Evolutionary conservation across 2,888 invertebrate genomes (phyloP), one percentile per base, ranked within the genome.

Genomic region (Buathra laborator): DNA sequence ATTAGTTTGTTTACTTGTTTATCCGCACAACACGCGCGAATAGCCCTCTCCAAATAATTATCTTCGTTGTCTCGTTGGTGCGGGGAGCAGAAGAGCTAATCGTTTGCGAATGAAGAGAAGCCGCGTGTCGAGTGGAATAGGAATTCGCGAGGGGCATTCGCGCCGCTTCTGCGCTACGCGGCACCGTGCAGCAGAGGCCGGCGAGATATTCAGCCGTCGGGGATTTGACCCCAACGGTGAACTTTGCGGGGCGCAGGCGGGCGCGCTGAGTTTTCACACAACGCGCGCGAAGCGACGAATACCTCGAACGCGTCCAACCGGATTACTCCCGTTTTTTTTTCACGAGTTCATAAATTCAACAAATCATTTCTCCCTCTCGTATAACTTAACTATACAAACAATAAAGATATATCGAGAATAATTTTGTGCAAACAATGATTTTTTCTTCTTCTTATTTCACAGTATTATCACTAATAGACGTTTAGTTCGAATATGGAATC

Each of bases 401-500:
- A 24, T 3, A 24, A 24, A 24, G 2, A 6, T 29, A 19, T 56
- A 19, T 44, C 24, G 48, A 14, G 12, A 32, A 62, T 5, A 48
- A 64, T 32, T 62, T 29, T 10, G 24, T 29, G 44, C 6, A 46
- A 43, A 37, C 12, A 43, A 43, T 44, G 59, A 72, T 72, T 59
- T 24, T n/a, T 59, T 24, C 7, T 48, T n/a, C 44, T 24, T 10
- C 14, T 48, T 64, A 48, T 64, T 48, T 19, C 62, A 6, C 16
- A 12, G n/a, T 37, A 16, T n/a, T 10, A 32, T 67, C 32, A 4
- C n/a, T 29, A 32, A 62, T 43, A 71, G 70, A 62, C 81, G 81
- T 81, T 83, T 81, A 68, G 67, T 83, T 77, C 83, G 81, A 84
- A 85, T 84, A 81, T 87, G 88, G 87, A 87, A 86, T 84, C 88